A percentile compares a stretch with the other conserved stretches of the same genome.
Evolutionary conservation across 2,888 invertebrate genomes (phyloP).

Genomic region (Nemotelus nigrinus): DNA sequence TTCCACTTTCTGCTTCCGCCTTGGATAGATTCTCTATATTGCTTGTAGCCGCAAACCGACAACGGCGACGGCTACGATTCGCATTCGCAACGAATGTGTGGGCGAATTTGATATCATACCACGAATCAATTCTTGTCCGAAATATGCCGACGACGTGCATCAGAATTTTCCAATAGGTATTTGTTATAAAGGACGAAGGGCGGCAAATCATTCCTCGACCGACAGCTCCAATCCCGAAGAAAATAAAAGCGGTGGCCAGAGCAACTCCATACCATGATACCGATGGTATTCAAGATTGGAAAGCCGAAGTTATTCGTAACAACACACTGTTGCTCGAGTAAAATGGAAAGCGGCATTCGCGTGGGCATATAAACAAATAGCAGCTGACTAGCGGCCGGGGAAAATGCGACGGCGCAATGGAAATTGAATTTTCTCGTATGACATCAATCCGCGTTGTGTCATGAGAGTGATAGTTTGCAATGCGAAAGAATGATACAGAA

Average conservation of each 20-base stretch:
- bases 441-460: not conserved
- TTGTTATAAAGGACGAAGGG: not conserved
- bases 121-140: conserved; percentile 30
- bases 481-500: too few species aligned
- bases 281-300: not conserved
- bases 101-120: not conserved
- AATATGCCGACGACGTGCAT: conserved; percentile 2
- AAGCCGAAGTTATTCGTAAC: not conserved
- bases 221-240: not conserved
- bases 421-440: conserved; percentile 26
- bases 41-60: conserved; percentile 10
- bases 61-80: not conserved
- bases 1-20: conserved; percentile 24
- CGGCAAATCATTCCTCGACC: conserved; percentile 17
- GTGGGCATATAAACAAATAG: conserved; percentile 32
- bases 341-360: conserved; percentile 25
- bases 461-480: not conserved
- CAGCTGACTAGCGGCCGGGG: conserved; percentile 27
- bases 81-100: not conserved
- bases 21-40: not conserved
- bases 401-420: conserved; percentile 31
- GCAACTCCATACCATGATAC: too few species aligned
- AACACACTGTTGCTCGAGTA: conserved; percentile 27
- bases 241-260: not conserved
- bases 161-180: conserved; percentile 26